Base-by-base conservation (phyloP, 2,888 invertebrate genomes). In the Iphiclides podalirius region DNA sequence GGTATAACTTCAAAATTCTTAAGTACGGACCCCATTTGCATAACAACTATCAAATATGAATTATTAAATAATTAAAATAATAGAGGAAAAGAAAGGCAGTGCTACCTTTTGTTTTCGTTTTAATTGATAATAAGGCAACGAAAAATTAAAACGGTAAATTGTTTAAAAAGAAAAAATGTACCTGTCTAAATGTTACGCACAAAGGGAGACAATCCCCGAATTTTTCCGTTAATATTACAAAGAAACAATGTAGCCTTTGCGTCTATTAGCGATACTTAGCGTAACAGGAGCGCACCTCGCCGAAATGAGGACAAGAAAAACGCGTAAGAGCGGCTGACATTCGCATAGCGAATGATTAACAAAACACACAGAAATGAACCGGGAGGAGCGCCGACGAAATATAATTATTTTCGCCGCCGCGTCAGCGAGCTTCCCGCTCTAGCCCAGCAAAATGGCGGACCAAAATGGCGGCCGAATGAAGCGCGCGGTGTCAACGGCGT, bases 341-440 rank as follows among this genome's bases (percentile, higher is more conserved):
- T 69, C 62, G 71, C 66, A 20, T 6, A 67, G 72, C 73, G 79
- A 79, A 85, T 85, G 84, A 84, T 83, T 84, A 82, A 81, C 78
- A 79, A 82, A 84, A 82, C 79, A 85, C 76, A 81, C 79, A 81
- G 75, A 80, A 84, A 81, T 81, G 81, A 79, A 77, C 74, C 72
- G 75, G 70, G 75, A 76, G 79, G 70, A 72, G 68, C 69, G 73
- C 67, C 61, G 67, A 59, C 67, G 64, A 73, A 81, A 87, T 84
- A 79, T 88, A 87, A 88, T 88, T 87, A 88, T 85, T 83, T 82
- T 76, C 67, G 71, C 72, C 73, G 81, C 79, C 76, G 77, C 81
- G 85, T 81, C 84, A 83, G 79, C 70, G 64, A 72, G 72, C 68
- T 80, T 79, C 71, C 75, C 83, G 83, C 81, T 79, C 78, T 82